Evolutionary conservation across 2,113 vertebrate genomes (phyloP), one percentile per base, ranked within the genome.

Genomic region (Oreochromis tanganicae): DNA sequence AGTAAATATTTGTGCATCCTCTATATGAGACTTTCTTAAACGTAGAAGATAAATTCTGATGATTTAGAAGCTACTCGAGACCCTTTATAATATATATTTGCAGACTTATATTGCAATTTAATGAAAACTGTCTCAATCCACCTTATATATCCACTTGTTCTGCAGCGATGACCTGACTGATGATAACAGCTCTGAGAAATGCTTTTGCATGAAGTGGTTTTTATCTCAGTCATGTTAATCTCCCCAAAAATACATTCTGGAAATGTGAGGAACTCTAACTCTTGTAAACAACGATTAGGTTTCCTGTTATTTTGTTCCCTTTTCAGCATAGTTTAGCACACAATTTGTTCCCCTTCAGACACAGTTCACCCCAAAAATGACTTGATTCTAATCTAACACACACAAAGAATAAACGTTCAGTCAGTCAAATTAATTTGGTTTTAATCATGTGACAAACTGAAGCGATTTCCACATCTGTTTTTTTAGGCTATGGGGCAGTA

Each of bases 221-320:
- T 73, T 46, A 75, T 48, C 1, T 27, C 68, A 75, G 21, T 46
- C 21, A 16, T 29, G 68, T 46, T 48, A 29, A 75, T 75, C 1
- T 75, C 14, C 41, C 68, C 71, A 93, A 93, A 94, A 93, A 93
- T 92, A 91, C 85, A 90, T 66, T 91, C 43, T 84, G 38, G 29
- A 7, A 6, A 32, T 36, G 27, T 54, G 34, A 10, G 81, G 32
- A 78, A 82, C 55, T 63, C 3, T 3, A 16, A 16, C 32, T 57
- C 50, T 54, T 84, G 71, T 82, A 66, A 86, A 87, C 46, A 90
- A 85, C 68, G 59, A 84, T 71, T 55, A 79, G n/a, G 7, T 83
- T 50, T 68, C 21, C 34, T 27, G 19, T 80, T 61, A 56, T 17
- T 17, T 5, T 43, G 9, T 9, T 43, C 5, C 3, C 5, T 61